These are phyloP conservation scores for Morpho helenor DNA, from an alignment of 2,888 invertebrate species.

Conservation along the genomic window DNA sequence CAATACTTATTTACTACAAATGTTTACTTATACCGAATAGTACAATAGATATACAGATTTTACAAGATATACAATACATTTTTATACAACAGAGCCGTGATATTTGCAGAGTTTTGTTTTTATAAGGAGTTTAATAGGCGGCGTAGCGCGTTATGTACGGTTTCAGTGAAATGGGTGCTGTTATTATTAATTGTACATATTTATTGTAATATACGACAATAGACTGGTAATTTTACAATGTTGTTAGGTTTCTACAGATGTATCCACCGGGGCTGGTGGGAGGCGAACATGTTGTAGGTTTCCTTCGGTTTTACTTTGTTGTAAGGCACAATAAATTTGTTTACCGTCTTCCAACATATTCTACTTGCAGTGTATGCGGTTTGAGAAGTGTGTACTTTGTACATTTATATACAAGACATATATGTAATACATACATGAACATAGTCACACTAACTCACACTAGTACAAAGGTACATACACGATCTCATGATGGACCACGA, in stretches of 20 bases:
- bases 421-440: no score
- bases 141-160: constrained; percentile 47
- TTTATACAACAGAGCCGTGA: constrained; percentile 65
- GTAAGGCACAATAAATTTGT: constrained; percentile 8
- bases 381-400: no score
- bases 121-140: constrained; percentile 54
- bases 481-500: no score
- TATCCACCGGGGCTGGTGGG: constrained; percentile 53
- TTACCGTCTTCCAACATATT: constrained; percentile 32
- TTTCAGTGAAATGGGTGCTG: constrained; percentile 75
- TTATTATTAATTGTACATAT: constrained; percentile 76
- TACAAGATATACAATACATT: constrained; percentile 60
- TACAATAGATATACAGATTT: constrained; percentile 60
- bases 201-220: constrained; percentile 76
- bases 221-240: constrained; percentile 76
- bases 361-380: no score
- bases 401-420: no score
- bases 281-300: constrained; percentile 20
- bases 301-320: constrained; percentile 8
- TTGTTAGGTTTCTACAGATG: constrained; percentile 77
- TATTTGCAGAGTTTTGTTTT: constrained; percentile 59
- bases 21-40: constrained; percentile 59
- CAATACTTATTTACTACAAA: constrained; percentile 65
- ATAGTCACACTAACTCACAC: no score
- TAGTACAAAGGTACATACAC: no score